Evolutionary conservation across 2,113 vertebrate genomes (phyloP), one percentile per base, ranked within the genome.

Genomic region (Illadopsis cleaveri): DNA sequence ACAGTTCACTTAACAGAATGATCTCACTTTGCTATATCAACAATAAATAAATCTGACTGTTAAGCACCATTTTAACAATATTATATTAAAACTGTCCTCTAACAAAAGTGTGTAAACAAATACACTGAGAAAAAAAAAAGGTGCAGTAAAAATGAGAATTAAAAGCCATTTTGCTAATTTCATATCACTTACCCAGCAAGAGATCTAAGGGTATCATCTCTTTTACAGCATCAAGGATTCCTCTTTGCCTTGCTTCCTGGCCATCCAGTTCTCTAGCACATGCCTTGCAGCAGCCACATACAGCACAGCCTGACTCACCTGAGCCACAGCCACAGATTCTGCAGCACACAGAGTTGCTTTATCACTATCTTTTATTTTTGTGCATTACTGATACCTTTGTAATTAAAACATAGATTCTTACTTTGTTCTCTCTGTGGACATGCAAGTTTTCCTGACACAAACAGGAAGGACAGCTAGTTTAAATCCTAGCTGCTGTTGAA

Each of bases 181-280:
- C 2, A 0, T 23, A 75, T 35, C 25, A 85, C 94, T 97, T 99
- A 99, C 99, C 99, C 94, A 99, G 97, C 60, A 99, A 98, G 86
- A 99, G 98, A 94, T 99, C 99, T 98, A 99, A 98, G 33, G 99
- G 99, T 94, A 99, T 99, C 99, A 99, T 99, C 96, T 99, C 99
- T 97, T 99, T 99, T 37, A 99, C 99, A 61, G 99, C 99, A 96
- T 99, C 99, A 85, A 99, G 99, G 97, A 99, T 99, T 94, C 99
- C 99, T 97, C 99, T 98, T 97, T 99, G 99, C 76, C 99, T 98
- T 86, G 99, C 99, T 82, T 99, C 99, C 91, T 99, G 99, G 87
- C 99, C 99, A 90, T 99, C 99, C 90, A 99, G 97, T 87, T 99
- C 99, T 95, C 99, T 98, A 88, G 99, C 99, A 96, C 99, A 99